phyloP scores from a whole-genome alignment of 2,888 invertebrate species.

The Doris montereyensis region DNA sequence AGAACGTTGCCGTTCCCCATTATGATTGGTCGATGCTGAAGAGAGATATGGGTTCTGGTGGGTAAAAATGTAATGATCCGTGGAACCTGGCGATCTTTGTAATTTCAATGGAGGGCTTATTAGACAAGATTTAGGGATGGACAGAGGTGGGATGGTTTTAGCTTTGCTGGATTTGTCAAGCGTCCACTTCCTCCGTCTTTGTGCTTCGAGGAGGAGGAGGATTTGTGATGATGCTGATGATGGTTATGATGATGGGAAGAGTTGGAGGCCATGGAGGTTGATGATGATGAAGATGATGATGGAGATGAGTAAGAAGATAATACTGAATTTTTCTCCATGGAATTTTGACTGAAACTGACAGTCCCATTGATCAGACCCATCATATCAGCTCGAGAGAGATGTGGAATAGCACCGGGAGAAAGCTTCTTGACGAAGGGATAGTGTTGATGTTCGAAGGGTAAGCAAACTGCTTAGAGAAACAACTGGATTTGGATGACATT shows the following conservation, averaged over 20 bases:
- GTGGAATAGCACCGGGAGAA: slow-evolving; percentile 29
- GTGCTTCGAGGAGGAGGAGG: neutral
- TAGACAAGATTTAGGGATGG: slow-evolving; percentile 39
- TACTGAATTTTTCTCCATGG: slow-evolving; percentile 6
- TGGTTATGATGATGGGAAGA: neutral
- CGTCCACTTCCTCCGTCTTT: neutral
- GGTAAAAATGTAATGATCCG: slow-evolving; percentile 36
- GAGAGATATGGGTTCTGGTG: neutral
- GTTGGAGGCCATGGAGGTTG: no score
- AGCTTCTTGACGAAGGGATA: slow-evolving; percentile 34
- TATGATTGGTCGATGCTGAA: neutral
- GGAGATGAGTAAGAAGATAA: neutral
- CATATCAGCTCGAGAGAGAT: slow-evolving; percentile 12
- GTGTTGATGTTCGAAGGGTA: slow-evolving; percentile 37
- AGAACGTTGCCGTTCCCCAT: slow-evolving; percentile 10
- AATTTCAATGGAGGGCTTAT: slow-evolving; percentile 34
- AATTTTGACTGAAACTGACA: neutral
- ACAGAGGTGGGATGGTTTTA: slow-evolving; percentile 35
- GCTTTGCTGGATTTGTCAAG: slow-evolving; percentile 10
- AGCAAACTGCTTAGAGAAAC: slow-evolving; percentile 27
- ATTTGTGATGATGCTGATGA: neutral
- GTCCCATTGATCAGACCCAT: slow-evolving; percentile 26
- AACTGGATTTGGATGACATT: slow-evolving; percentile 24
- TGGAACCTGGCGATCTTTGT: slow-evolving; percentile 38
- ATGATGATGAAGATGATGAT: neutral